Base-by-base conservation (phyloP, 2,888 invertebrate genomes). In the Saturnia pavonia region DNA sequence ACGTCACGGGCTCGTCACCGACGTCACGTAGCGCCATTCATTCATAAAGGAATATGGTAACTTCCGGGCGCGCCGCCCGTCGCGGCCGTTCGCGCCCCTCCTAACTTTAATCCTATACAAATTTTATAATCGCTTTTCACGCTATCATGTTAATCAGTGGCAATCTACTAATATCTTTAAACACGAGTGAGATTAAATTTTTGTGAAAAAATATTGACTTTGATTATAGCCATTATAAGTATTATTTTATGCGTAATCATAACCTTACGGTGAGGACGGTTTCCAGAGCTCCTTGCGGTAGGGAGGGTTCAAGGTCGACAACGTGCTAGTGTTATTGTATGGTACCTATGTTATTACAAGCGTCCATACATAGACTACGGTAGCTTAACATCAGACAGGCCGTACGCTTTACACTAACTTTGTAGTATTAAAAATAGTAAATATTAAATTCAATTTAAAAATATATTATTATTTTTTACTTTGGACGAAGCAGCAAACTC, bases 1-100 rank as follows among this genome's bases (percentile, higher is more conserved):
- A 89, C 89, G 89, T 90, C 88, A 89, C 79, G 70, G 72, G 73
- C 72, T 77, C 76, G 75, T 76, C 76, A 72, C 76, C 77, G 75
- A 82, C 85, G 86, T 85, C 89, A 88, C 86, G 80, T 82, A 82
- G 80, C 82, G 82, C 80, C 83, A 82, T 85, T 82, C 88, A 87
- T 88, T 88, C 89, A 89, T 85, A 84, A 86, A 88, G 84, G 84
- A 85, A 85, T 85, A 87, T 87, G 86, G 87, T 82, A 78, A 86
- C 90, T 91, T 92, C 93, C 92, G 89, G 82, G 79, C 83, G 80
- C 81, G 78, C 78, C 80, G 80, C 79, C 54, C 80, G 69, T 69
- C 67, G 74, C 73, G 75, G 27, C 40, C 40, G n/a, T 65, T 40
- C 65, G 34, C 40, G 40, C 19, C 65, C 65, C 40, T 65, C 40